phyloP scores from a whole-genome alignment of 1,140 invertebrate species.

The Papilio glaucus region DNA sequence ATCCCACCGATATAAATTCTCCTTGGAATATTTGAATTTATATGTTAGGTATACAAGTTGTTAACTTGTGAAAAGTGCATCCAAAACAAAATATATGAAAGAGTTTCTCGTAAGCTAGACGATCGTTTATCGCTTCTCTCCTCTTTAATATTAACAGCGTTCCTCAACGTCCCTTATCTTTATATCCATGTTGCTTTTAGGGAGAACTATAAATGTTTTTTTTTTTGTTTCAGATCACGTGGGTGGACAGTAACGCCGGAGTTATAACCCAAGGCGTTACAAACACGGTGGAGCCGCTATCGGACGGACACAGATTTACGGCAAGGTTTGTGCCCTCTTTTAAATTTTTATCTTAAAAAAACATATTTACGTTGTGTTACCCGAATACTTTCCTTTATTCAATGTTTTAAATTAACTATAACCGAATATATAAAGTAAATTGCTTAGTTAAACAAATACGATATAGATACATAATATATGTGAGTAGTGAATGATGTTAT shows the following conservation, averaged over 20 bases:
- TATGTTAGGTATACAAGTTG: no score
- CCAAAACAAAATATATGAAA: not conserved
- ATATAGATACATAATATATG: no score
- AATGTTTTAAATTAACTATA: not conserved
- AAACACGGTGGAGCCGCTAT: constrained; percentile 88
- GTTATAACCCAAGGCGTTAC: constrained; percentile 90
- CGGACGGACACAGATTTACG: constrained; percentile 91
- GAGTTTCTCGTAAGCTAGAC: not conserved
- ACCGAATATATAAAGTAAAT: no score
- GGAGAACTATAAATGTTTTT: constrained; percentile 25
- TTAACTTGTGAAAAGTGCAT: no score
- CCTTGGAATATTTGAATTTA: no score
- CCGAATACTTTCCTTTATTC: not conserved
- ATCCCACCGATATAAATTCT: no score
- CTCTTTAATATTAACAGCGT: constrained; percentile 19
- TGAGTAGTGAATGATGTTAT: no score
- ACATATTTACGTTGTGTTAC: not conserved
- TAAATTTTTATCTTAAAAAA: not conserved
- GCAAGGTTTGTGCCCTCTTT: constrained; percentile 79
- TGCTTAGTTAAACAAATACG: no score
- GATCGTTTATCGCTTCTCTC: not conserved
- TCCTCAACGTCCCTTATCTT: constrained; percentile 21
- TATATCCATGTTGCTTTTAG: constrained; percentile 32
- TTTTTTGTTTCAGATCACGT: constrained; percentile 90
- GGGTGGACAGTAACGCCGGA: constrained; percentile 94